Evolutionary conservation across 2,113 vertebrate genomes (phyloP).

Genomic region (Amazona guildingii): DNA sequence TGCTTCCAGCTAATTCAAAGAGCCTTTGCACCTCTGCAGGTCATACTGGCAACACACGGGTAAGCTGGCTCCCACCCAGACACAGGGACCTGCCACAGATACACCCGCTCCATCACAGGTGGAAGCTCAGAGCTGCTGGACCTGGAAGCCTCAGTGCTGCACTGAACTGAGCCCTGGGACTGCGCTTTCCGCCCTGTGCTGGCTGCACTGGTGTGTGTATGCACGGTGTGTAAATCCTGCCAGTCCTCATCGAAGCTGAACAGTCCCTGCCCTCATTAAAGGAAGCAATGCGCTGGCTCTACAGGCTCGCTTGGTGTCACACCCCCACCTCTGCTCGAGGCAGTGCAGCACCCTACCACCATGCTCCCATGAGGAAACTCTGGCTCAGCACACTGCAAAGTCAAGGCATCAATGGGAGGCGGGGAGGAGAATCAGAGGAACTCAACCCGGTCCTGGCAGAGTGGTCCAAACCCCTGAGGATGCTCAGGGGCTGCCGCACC

Average conservation of each 20-base stretch:
- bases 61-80: slow-evolving; percentile 9
- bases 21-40: slow-evolving; percentile 18
- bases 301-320: neutral
- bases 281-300: neutral
- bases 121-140: neutral
- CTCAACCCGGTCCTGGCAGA: neutral
- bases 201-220: accelerated
- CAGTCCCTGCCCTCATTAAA: neutral
- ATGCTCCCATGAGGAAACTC: neutral
- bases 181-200: neutral
- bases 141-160: neutral
- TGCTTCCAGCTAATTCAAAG: neutral
- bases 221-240: neutral
- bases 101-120: neutral
- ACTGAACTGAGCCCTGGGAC: neutral
- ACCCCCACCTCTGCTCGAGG: neutral
- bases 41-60: neutral
- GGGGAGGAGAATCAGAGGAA: neutral
- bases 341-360: neutral
- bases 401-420: neutral
- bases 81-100: neutral
- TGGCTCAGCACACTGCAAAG: neutral
- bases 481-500: neutral
- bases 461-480: neutral
- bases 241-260: accelerated